Conservation (phyloP, 2,888 invertebrate genomes). For the Sipha maydis region DNA sequence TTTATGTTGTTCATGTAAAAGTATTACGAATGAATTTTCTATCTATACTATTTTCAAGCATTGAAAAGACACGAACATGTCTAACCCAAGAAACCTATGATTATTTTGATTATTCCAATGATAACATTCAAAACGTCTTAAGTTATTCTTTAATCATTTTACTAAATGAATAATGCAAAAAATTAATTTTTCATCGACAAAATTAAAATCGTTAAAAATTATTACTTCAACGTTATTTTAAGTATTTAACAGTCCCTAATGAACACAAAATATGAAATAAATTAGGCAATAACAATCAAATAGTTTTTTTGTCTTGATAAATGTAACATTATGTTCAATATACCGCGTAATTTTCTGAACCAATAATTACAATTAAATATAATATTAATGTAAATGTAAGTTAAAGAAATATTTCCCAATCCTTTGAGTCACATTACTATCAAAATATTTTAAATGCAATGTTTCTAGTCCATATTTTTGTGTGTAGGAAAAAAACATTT, state of each 20-base stretch:
- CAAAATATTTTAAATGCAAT: no score
- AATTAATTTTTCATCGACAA: neutral
- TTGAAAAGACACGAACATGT: constrained; percentile 25
- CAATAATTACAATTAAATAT: neutral
- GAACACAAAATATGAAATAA: neutral
- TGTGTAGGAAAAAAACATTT: no score
- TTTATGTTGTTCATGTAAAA: constrained; percentile 3
- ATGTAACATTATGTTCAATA: neutral
- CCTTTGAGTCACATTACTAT: no score
- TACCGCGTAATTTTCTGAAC: neutral
- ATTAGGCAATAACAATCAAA: neutral
- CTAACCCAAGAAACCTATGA: neutral
- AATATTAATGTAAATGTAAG: neutral
- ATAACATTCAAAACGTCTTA: neutral
- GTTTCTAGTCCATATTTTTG: neutral
- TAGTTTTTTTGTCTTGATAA: neutral
- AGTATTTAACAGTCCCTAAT: neutral
- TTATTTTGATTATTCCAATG: neutral
- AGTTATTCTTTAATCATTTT: neutral
- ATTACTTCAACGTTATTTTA: neutral
- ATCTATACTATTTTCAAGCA: neutral
- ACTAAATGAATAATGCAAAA: neutral
- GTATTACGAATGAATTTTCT: constrained; percentile 9
- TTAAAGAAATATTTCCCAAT: no score
- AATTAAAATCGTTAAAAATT: neutral